A percentile compares a stretch with the other conserved stretches of the same genome.
phyloP scores from a whole-genome alignment of 2,888 invertebrate species.

The Cynaeus angustus region DNA sequence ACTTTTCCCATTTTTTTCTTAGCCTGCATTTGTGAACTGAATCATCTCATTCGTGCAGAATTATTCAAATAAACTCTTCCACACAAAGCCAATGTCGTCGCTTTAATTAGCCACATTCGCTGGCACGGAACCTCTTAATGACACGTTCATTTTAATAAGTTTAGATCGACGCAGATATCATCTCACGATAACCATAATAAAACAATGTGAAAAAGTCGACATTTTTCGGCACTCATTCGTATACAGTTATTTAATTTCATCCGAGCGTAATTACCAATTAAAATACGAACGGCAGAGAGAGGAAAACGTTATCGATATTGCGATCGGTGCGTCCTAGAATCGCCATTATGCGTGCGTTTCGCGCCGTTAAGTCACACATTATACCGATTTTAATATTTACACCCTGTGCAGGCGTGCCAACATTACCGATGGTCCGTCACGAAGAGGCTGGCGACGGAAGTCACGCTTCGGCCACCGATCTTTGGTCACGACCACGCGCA shows the following conservation, averaged over 20 bases:
- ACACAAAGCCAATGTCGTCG: slow-evolving; percentile 25
- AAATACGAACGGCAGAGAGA: neutral
- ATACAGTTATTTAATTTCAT: slow-evolving; percentile 35
- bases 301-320: slow-evolving; percentile 4
- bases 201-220: slow-evolving; percentile 36
- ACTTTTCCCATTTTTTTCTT: too few relatives aligned
- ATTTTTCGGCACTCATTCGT: slow-evolving; percentile 40
- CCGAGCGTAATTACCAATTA: slow-evolving; percentile 21
- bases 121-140: slow-evolving; percentile 43
- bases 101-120: slow-evolving; percentile 42
- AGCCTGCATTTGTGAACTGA: too few relatives aligned
- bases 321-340: slow-evolving; percentile 4
- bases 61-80: slow-evolving; percentile 37
- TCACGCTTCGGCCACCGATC: slow-evolving; percentile 61
- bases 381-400: slow-evolving; percentile 21
- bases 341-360: slow-evolving; percentile 18
- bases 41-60: slow-evolving; percentile 14
- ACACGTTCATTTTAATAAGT: slow-evolving; percentile 45
- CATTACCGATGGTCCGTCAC: slow-evolving; percentile 44
- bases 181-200: slow-evolving; percentile 33
- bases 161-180: slow-evolving; percentile 30
- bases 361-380: slow-evolving; percentile 26
- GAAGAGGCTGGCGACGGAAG: slow-evolving; percentile 55
- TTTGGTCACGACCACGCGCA: slow-evolving; percentile 61
- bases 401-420: slow-evolving; percentile 41